Conservation (phyloP, 2,113 vertebrate species). For the Bambusicola thoracicus region DNA sequence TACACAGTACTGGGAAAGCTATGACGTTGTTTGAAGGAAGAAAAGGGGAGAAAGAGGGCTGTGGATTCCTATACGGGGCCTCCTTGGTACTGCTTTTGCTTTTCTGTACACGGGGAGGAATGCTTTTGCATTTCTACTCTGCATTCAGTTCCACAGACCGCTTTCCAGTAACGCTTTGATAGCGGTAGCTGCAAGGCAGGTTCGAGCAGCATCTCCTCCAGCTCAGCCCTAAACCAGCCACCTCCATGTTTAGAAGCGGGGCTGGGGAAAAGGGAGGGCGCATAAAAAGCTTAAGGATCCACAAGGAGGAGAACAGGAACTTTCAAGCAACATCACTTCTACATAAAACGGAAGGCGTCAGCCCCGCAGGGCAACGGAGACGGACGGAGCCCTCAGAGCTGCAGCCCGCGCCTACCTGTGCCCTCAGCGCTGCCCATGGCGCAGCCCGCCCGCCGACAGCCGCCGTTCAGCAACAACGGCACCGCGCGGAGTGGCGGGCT, state of each 20-base stretch:
- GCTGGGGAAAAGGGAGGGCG: fast-evolving
- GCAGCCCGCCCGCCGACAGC: too few species aligned
- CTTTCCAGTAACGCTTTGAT: background rate
- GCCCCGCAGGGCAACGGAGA: background rate
- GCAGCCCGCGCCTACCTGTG: background rate
- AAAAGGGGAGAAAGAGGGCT: too few species aligned
- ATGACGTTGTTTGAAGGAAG: background rate
- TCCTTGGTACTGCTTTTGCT: background rate
- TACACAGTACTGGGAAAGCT: fast-evolving
- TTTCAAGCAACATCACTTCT: background rate
- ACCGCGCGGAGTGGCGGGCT: background rate
- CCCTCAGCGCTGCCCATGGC: background rate
- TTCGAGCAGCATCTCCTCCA: fast-evolving
- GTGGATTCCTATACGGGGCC: fast-evolving
- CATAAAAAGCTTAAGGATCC: background rate
- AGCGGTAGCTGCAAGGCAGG: fast-evolving
- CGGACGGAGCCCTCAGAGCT: fast-evolving
- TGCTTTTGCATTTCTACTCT: background rate
- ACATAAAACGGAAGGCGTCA: fast-evolving
- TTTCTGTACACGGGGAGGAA: fast-evolving
- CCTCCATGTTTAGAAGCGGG: fast-evolving
- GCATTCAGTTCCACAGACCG: background rate
- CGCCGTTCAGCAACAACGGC: background rate
- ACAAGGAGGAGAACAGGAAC: too few species aligned
- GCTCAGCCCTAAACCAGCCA: background rate